These are phyloP conservation scores for Ifrita kowaldi DNA, from an alignment of 2,113 vertebrate species.

Conservation along the genomic window DNA sequence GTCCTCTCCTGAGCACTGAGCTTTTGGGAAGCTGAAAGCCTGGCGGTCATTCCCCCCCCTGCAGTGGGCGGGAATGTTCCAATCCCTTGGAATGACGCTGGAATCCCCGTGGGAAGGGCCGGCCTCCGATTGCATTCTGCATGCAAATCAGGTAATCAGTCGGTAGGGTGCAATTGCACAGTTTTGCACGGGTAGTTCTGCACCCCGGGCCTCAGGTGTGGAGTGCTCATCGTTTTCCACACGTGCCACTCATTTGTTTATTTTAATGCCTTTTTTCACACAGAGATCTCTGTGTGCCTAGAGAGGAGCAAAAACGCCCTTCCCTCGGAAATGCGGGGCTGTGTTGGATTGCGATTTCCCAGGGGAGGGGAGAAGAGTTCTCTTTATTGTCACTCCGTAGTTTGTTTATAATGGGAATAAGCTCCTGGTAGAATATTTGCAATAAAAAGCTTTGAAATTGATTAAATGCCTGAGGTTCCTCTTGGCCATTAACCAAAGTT, in stretches of 20 bases:
- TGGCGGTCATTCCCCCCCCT: accelerated
- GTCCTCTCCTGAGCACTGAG: not conserved
- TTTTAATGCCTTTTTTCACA: not conserved
- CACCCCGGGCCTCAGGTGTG: not conserved
- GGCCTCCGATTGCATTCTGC: not conserved
- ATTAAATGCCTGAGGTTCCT: slow-evolving; percentile 44
- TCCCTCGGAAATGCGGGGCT: not conserved
- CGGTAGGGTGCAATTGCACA: not conserved
- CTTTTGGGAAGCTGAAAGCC: not conserved
- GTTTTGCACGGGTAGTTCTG: not conserved
- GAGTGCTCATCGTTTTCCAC: not conserved
- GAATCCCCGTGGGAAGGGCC: not conserved
- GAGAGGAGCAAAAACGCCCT: accelerated
- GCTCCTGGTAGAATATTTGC: slow-evolving; percentile 19
- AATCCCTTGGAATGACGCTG: not conserved
- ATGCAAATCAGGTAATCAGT: slow-evolving; percentile 1
- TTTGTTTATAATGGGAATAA: slow-evolving; percentile 19
- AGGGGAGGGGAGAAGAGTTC: not conserved
- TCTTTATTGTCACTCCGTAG: not conserved
- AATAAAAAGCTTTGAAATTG: slow-evolving; percentile 41
- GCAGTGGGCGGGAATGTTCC: not conserved
- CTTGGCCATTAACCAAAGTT: slow-evolving; percentile 52
- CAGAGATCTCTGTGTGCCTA: not conserved
- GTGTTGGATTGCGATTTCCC: not conserved
- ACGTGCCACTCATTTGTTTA: not conserved